Evolutionary conservation across 2,888 invertebrate species (phyloP).

Genomic region (Diachrysia chrysitis): DNA sequence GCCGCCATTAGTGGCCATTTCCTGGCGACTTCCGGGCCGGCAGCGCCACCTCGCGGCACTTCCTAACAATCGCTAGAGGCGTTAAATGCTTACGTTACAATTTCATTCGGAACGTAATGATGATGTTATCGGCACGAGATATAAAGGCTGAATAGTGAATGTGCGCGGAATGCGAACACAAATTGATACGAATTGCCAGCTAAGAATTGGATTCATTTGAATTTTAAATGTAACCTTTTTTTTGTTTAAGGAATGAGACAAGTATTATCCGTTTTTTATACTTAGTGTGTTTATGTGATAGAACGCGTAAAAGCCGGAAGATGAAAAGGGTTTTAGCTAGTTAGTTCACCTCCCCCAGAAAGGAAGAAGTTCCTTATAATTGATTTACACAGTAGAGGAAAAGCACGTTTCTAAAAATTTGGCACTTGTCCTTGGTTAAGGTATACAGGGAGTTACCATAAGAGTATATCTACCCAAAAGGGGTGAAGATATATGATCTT

Average conservation of each 20-base stretch:
- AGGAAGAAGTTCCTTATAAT: too few relatives aligned
- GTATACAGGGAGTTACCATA: too few relatives aligned
- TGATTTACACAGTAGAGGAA: too few relatives aligned
- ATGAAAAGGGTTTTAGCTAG: too few relatives aligned
- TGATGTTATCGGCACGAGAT: slow-evolving; percentile 57
- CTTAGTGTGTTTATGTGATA: too few relatives aligned
- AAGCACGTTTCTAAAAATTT: too few relatives aligned
- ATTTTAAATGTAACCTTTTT: slow-evolving; percentile 13
- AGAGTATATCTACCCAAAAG: too few relatives aligned
- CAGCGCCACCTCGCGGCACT: slow-evolving; percentile 69
- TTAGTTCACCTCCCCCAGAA: too few relatives aligned
- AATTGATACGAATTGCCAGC: slow-evolving; percentile 42
- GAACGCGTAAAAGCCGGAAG: too few relatives aligned
- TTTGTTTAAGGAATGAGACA: neutral
- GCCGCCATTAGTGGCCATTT: slow-evolving; percentile 88
- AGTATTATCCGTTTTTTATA: neutral
- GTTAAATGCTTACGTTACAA: slow-evolving; percentile 56
- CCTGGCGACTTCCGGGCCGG: slow-evolving; percentile 81
- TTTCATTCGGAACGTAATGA: slow-evolving; percentile 58
- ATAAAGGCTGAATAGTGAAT: slow-evolving; percentile 55
- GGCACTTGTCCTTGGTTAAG: too few relatives aligned
- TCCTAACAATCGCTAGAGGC: slow-evolving; percentile 54
- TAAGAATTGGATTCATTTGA: slow-evolving; percentile 24
- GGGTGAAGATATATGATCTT: too few relatives aligned
- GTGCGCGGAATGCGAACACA: slow-evolving; percentile 37